A percentile compares a stretch with the other conserved stretches of the same genome.
phyloP scores from a whole-genome alignment of 2,797 vertebrate genomes.

The Sardinella longiceps region DNA sequence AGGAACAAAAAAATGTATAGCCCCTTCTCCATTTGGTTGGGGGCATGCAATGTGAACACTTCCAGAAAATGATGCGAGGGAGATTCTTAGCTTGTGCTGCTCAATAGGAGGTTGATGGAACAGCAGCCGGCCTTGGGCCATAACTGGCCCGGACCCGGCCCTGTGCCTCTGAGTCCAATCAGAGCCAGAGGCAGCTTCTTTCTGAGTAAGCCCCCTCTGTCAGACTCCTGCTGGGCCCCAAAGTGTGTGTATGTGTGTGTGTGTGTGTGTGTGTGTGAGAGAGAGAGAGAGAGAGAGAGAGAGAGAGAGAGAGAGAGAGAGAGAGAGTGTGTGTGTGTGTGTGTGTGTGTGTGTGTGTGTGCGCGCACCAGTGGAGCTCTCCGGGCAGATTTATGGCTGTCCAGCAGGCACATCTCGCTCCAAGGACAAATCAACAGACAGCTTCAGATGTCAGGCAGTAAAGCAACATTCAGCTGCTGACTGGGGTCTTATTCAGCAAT shows the following conservation, averaged over 20 bases:
- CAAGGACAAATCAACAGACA: conserved; percentile 58
- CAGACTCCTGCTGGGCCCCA: background rate
- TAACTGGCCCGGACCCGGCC: background rate
- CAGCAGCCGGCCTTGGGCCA: background rate
- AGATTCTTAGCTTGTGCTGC: background rate
- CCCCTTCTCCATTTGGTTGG: background rate
- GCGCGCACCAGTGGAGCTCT: conserved; percentile 12
- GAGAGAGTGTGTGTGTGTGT: background rate
- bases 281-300: too few species aligned
- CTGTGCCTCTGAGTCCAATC: background rate
- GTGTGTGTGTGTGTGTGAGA: background rate
- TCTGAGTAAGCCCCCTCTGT: background rate
- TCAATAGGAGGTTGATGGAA: background rate
- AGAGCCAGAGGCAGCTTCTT: background rate
- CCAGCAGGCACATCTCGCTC: conserved; percentile 43
- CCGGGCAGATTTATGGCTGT: conserved; percentile 51
- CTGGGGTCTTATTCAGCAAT: conserved; percentile 50
- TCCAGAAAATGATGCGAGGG: background rate
- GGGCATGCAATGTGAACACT: background rate
- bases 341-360: background rate
- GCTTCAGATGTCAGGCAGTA: conserved; percentile 54
- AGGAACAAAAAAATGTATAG: background rate
- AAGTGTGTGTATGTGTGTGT: background rate
- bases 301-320: too few species aligned
- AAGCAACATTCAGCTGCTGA: conserved; percentile 48